A percentile compares a stretch with the other conserved stretches of the same genome.
phyloP scores from a whole-genome alignment of 2,797 vertebrate species.

The Poeciliopsis gracilis region DNA sequence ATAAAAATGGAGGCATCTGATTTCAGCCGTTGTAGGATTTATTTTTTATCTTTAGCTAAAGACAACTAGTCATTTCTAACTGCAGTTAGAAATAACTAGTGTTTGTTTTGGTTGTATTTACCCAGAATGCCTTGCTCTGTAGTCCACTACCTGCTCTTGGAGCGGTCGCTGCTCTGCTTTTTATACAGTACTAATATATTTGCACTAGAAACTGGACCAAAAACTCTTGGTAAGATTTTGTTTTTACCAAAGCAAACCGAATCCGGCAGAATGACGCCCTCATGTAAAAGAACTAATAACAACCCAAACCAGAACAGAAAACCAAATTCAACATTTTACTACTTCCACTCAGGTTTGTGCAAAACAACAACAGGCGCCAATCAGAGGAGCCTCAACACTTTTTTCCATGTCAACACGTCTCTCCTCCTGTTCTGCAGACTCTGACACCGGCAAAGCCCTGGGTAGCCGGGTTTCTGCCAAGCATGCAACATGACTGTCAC shows the following conservation, averaged over 20 bases:
- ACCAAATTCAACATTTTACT: neutral
- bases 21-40: too few species aligned
- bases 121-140: too few species aligned
- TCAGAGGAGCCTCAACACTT: constrained; percentile 43
- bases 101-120: too few species aligned
- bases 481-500: constrained; percentile 61
- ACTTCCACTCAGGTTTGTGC: constrained; percentile 6
- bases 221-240: neutral
- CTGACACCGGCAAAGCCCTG: constrained; percentile 58
- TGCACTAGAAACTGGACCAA: neutral
- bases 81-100: too few species aligned
- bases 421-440: constrained; percentile 47
- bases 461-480: constrained; percentile 64
- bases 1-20: too few species aligned
- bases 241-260: too few species aligned
- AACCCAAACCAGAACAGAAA: neutral
- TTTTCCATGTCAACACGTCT: constrained; percentile 55
- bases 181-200: neutral
- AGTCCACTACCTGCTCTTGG: too few species aligned
- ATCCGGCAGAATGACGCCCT: neutral
- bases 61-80: too few species aligned
- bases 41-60: too few species aligned
- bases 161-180: too few species aligned
- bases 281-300: neutral
- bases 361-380: constrained; percentile 28